Evolutionary conservation across 1,140 invertebrate species (phyloP), one percentile per base, ranked within the genome.

Genomic region (Drosophila ambigua): DNA sequence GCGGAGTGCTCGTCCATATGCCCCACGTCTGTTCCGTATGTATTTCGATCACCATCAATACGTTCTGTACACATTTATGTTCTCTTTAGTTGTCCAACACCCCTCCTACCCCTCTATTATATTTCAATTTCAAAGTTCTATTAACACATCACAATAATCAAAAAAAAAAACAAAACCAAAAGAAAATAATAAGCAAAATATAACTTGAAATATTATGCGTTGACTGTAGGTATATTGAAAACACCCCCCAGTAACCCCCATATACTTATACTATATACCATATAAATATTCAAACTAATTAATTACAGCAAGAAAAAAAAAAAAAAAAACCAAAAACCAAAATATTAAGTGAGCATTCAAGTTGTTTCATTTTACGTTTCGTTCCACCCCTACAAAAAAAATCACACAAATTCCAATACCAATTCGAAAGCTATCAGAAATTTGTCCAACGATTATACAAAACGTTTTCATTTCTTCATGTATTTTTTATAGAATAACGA

Each of bases 1-100:
- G 96, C 69, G 96, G 96, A 58, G 96, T 97, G 64, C 93, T 97
- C 68, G 96, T 97, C 79, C 96, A 97, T 88, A 97, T 97, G 97
- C 97, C 96, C 73, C 96, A 97, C 94, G 96, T 97, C 93, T 93
- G 95, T 95, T 93, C 92, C 92, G 92, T 93, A 93, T 92, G 93
- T 93, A 92, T 91, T 84, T 62, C 45, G 67, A 59, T 49, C 49
- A 63, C 61, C 46, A 44, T 46, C 23, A 43, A 61, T 51, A 16
- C n/a, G 8, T 51, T 11, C n/a, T 43, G 39, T 54, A 26, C 49
- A 85, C 63, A 43, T 83, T 83, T 83, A 72, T 59, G 66, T 77
- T 83, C 59, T 80, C 59, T 80, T 89, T 83, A 65, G 83, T 89
- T 88, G 53, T 66, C 63, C 44, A 16, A 16, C 16, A 73, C 74